Conservation (phyloP, 2,797 vertebrate species). For the Anomalospiza imberbis region DNA sequence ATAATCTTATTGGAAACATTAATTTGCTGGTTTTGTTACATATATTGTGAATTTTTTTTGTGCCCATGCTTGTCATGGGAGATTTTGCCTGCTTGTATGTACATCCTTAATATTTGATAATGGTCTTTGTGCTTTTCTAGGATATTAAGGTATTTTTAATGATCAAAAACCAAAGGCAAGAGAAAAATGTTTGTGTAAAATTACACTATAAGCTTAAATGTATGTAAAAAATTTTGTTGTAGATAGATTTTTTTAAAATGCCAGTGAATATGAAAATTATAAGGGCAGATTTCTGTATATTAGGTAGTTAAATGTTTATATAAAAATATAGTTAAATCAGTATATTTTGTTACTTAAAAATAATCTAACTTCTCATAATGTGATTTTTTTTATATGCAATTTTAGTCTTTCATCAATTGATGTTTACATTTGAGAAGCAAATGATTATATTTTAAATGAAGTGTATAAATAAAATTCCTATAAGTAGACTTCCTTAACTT, state of each 20-base stretch:
- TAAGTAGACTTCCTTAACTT: neutral
- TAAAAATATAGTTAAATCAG: neutral
- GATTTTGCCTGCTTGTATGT: neutral
- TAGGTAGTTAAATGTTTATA: neutral
- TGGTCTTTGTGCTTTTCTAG: neutral
- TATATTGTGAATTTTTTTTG: neutral
- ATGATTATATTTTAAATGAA: neutral
- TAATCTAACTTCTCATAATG: neutral
- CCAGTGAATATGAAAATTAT: neutral
- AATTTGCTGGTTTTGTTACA: neutral
- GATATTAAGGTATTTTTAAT: neutral
- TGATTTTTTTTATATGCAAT: neutral
- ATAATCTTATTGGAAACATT: neutral
- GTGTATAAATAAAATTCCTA: neutral
- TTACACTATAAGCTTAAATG: neutral
- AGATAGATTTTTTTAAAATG: neutral
- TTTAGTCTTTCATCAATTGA: neutral
- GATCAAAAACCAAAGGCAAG: neutral
- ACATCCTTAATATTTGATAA: neutral
- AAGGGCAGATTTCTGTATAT: neutral
- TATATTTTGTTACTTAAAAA: neutral
- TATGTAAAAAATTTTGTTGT: neutral
- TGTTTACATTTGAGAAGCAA: neutral
- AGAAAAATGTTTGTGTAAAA: neutral
- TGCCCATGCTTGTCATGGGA: neutral